A percentile compares a stretch with the other conserved stretches of the same genome.
These are phyloP conservation scores for Lithophane semibrunnea DNA, from an alignment of 2,888 invertebrate genomes.

Conservation along the genomic window DNA sequence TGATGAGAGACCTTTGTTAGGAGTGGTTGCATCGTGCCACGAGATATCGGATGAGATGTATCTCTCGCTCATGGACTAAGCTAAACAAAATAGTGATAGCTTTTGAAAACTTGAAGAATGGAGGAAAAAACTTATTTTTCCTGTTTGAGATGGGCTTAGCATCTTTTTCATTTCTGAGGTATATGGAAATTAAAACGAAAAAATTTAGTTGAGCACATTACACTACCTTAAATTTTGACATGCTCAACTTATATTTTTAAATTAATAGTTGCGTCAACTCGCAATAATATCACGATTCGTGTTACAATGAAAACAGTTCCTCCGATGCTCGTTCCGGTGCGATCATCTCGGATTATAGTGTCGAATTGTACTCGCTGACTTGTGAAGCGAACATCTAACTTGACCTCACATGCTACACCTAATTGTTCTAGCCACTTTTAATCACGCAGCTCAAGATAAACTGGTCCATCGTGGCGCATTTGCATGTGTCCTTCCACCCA, in stretches of 20 bases:
- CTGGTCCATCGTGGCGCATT: conserved; percentile 71
- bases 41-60: conserved; percentile 27
- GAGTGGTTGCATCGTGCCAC: conserved; percentile 70
- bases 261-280: background rate
- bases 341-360: conserved; percentile 84
- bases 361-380: conserved; percentile 84
- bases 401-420: conserved; percentile 64
- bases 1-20: conserved; percentile 79
- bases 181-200: background rate
- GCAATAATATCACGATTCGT: background rate
- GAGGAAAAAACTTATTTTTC: background rate
- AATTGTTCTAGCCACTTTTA: conserved; percentile 58
- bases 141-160: background rate
- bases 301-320: conserved; percentile 75
- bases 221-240: background rate
- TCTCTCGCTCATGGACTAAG: background rate
- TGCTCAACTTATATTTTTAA: background rate
- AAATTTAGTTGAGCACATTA: background rate
- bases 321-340: conserved; percentile 84
- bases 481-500: conserved; percentile 82
- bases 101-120: background rate
- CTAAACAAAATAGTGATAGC: background rate
- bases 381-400: conserved; percentile 72
- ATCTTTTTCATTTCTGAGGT: background rate
- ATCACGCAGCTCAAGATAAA: conserved; percentile 68